Percentiles rank a stretch among this genome's conserved stretches.
These are phyloP conservation scores for Oncopodura yosiiana DNA, from an alignment of 1,140 invertebrate species.

Conservation along the genomic window DNA sequence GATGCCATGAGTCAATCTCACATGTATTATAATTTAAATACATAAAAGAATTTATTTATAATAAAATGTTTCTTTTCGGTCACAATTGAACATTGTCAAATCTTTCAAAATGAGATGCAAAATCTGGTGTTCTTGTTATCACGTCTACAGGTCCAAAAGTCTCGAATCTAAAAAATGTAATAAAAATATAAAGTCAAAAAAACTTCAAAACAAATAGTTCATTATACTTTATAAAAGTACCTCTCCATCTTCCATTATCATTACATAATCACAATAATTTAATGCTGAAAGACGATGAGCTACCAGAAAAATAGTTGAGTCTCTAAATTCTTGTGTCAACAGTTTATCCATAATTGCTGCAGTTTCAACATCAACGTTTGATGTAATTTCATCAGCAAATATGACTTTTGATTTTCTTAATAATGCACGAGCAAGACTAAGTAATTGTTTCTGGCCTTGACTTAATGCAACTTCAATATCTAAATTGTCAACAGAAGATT, in stretches of 20 bases:
- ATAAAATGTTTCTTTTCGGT: too few relatives aligned
- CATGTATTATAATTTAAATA: too few relatives aligned
- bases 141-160: conserved; percentile 27
- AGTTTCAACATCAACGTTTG: conserved; percentile 67
- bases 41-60: too few relatives aligned
- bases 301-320: conserved; percentile 45
- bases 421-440: conserved; percentile 73
- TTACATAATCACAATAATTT: conserved; percentile 38
- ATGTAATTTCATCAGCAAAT: conserved; percentile 78
- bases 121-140: conserved; percentile 27
- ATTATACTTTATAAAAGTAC: conserved; percentile 7
- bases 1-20: too few relatives aligned
- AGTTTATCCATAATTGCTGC: conserved; percentile 50
- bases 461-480: conserved; percentile 35
- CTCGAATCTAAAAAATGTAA: conserved; percentile 22
- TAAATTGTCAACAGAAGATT: conserved; percentile 38
- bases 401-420: conserved; percentile 65
- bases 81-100: conserved; percentile 23
- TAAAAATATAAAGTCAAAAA: background rate
- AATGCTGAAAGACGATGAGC: conserved; percentile 45
- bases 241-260: conserved; percentile 37
- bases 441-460: conserved; percentile 55
- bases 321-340: conserved; percentile 41
- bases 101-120: conserved; percentile 27
- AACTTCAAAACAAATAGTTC: background rate